Evolutionary conservation across 2,113 vertebrate genomes (phyloP).

Genomic region (Dipodomys spectabilis): DNA sequence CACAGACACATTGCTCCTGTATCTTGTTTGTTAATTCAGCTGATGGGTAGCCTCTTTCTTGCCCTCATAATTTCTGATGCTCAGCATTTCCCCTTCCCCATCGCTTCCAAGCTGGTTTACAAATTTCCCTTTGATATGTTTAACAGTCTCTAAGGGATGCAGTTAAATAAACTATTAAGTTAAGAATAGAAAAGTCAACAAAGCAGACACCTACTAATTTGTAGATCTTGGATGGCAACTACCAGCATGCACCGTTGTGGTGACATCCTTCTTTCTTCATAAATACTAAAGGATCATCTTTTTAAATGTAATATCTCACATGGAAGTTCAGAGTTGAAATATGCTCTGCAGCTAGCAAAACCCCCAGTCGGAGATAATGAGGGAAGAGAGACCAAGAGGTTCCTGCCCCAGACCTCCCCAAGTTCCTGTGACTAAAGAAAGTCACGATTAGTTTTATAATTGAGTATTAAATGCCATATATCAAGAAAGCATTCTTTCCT

Average conservation of each 20-base stretch:
- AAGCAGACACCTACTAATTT: slow-evolving; percentile 62
- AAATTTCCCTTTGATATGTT: slow-evolving; percentile 61
- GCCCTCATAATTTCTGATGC: neutral
- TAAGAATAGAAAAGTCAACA: slow-evolving; percentile 66
- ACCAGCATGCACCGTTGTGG: neutral
- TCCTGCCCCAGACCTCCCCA: neutral
- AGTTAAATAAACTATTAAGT: slow-evolving; percentile 74
- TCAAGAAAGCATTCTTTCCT: neutral
- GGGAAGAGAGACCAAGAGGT: neutral
- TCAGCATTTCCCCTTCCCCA: neutral
- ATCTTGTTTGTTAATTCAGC: slow-evolving; percentile 2
- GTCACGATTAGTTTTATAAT: slow-evolving; percentile 38
- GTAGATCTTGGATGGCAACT: slow-evolving; percentile 53
- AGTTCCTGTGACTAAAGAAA: slow-evolving; percentile 7
- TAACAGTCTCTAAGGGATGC: slow-evolving; percentile 54
- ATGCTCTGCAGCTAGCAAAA: neutral
- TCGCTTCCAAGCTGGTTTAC: slow-evolving; percentile 10
- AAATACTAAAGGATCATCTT: neutral
- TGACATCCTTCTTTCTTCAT: neutral
- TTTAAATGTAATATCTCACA: slow-evolving; percentile 21
- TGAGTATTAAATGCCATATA: neutral
- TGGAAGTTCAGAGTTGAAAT: neutral
- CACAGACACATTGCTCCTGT: neutral
- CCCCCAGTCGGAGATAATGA: neutral
- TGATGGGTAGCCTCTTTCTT: neutral